These are phyloP conservation scores for Baryphthengus martii DNA, from an alignment of 2,113 vertebrate genomes.

Conservation along the genomic window DNA sequence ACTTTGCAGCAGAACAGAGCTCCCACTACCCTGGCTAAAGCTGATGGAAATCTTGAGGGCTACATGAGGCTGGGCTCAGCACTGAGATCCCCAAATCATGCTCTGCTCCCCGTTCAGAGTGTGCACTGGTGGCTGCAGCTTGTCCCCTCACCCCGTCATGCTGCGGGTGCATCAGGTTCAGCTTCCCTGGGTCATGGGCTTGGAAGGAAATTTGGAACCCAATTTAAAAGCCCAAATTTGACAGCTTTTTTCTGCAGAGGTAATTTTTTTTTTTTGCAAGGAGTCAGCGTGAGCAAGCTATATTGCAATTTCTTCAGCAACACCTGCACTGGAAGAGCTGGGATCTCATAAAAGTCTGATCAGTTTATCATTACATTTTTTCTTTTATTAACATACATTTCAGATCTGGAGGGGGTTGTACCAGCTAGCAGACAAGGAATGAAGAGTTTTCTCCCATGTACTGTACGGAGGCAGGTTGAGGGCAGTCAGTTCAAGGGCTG, in stretches of 20 bases:
- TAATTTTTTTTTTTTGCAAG: not conserved
- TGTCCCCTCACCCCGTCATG: fast-evolving
- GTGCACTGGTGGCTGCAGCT: not conserved
- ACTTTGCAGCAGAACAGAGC: not conserved
- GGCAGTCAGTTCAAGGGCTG: not conserved
- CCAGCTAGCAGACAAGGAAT: not conserved
- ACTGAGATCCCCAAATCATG: fast-evolving
- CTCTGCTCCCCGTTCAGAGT: not conserved
- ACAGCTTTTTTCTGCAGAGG: not conserved
- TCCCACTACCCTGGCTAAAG: not conserved
- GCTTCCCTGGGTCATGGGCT: not conserved
- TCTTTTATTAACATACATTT: not conserved
- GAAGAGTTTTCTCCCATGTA: not conserved
- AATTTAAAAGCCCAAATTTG: not conserved
- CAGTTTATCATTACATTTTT: not conserved
- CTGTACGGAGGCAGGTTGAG: not conserved
- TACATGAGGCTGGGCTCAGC: not conserved
- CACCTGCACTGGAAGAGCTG: fast-evolving
- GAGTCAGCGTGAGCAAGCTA: not conserved
- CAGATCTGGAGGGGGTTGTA: no score
- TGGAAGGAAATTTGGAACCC: not conserved
- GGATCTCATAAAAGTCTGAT: not conserved
- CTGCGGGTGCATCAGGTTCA: not conserved
- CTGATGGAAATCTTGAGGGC: not conserved
- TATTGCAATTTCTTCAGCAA: not conserved